phyloP scores from a whole-genome alignment of 1,140 invertebrate genomes.

The Procambarus clarkii region DNA sequence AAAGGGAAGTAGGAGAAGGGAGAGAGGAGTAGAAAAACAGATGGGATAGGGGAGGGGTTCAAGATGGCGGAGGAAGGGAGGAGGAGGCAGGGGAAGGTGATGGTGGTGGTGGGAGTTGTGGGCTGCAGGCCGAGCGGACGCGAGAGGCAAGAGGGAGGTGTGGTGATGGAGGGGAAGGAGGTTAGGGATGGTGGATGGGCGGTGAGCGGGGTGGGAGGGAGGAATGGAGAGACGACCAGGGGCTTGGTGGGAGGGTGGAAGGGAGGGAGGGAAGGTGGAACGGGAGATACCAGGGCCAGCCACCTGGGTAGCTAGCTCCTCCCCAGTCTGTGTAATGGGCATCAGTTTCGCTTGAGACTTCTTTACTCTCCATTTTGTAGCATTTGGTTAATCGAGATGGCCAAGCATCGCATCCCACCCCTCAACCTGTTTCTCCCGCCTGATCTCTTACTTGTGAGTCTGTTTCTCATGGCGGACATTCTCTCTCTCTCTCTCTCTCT shows the following conservation, averaged over 20 bases:
- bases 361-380: slow-evolving; percentile 32
- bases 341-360: slow-evolving; percentile 37
- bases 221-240: too few relatives aligned
- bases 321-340: slow-evolving; percentile 28
- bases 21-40: background rate
- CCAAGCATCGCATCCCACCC: background rate
- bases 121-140: background rate
- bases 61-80: background rate
- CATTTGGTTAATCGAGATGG: slow-evolving; percentile 40
- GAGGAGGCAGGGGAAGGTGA: background rate
- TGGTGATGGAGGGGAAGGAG: background rate
- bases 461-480: background rate
- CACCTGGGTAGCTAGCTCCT: slow-evolving; percentile 21
- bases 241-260: background rate
- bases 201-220: background rate
- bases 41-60: background rate
- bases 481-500: background rate
- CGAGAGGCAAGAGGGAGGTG: background rate
- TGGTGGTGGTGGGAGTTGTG: background rate
- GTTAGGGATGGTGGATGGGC: background rate
- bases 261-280: background rate
- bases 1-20: background rate
- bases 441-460: background rate
- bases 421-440: background rate
- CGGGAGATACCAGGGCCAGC: slow-evolving; percentile 11